A percentile compares a stretch with the other conserved stretches of the same genome.
Conservation (phyloP, 2,888 invertebrate genomes). For the Leptinotarsa rubiginosa region DNA sequence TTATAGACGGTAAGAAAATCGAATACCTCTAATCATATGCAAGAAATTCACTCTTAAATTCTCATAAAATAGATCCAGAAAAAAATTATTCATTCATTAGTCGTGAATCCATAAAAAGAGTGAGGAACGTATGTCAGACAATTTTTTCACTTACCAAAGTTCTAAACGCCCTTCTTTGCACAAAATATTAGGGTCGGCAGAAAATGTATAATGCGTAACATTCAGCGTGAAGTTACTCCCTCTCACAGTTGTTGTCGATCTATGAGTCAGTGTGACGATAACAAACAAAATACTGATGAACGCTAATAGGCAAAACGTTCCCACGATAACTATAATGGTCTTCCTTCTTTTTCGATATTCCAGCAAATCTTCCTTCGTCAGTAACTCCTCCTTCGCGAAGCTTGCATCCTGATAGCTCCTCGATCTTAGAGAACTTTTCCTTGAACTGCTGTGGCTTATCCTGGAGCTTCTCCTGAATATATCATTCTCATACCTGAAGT, state of each 20-base stretch:
- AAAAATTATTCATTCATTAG: no score
- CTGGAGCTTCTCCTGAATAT: conserved; percentile 24
- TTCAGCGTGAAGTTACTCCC: conserved; percentile 51
- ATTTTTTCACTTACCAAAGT: conserved; percentile 31
- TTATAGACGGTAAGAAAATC: no score
- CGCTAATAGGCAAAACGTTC: conserved; percentile 79
- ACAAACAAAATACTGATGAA: conserved; percentile 81
- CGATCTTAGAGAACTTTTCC: conserved; percentile 20
- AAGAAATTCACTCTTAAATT: no score
- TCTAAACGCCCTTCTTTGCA: conserved; percentile 30
- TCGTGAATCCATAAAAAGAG: no score
- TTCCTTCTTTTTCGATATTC: conserved; percentile 77
- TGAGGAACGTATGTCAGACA: neutral
- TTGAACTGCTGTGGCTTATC: conserved; percentile 10
- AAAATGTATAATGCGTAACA: conserved; percentile 60
- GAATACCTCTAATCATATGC: no score
- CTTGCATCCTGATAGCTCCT: conserved; percentile 13
- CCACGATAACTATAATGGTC: conserved; percentile 78
- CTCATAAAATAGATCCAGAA: no score
- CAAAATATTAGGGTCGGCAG: conserved; percentile 50
- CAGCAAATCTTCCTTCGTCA: conserved; percentile 60
- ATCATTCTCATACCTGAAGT: conserved; percentile 15
- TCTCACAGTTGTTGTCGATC: conserved; percentile 50
- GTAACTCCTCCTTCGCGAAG: conserved; percentile 10
- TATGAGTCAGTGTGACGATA: conserved; percentile 77